Conservation (phyloP, 2,888 invertebrate genomes). For the Phyllotreta cruciferae region DNA sequence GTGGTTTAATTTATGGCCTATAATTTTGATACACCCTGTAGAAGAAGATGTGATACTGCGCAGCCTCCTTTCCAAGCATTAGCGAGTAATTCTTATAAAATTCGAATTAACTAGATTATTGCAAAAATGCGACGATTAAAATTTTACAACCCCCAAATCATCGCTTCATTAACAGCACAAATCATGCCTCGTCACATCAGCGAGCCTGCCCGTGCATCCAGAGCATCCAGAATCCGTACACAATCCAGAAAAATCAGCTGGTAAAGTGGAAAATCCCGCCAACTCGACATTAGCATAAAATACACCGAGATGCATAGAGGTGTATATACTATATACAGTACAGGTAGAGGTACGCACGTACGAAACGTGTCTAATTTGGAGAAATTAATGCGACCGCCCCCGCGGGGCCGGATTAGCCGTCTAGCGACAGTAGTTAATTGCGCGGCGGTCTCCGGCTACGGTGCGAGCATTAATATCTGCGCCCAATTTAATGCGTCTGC, state of each 20-base stretch:
- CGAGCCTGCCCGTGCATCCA: constrained; percentile 24
- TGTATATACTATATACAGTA: neutral
- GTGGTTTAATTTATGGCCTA: too few relatives aligned
- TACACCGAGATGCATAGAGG: constrained; percentile 13
- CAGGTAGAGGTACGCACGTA: neutral
- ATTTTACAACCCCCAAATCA: too few relatives aligned
- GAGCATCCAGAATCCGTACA: constrained; percentile 1
- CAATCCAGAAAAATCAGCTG: too few relatives aligned
- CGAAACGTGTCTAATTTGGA: constrained; percentile 8
- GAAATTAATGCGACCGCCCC: constrained; percentile 8
- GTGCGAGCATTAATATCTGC: constrained; percentile 24
- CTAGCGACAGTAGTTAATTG: constrained; percentile 14
- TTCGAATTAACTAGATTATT: too few relatives aligned
- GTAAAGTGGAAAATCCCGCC: too few relatives aligned
- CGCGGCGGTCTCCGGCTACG: constrained; percentile 1
- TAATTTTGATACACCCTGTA: too few relatives aligned
- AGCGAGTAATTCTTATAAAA: too few relatives aligned
- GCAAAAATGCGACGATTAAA: too few relatives aligned
- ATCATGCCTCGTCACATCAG: constrained; percentile 25
- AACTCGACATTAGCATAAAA: constrained; percentile 2
- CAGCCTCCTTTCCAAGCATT: too few relatives aligned
- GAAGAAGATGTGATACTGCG: too few relatives aligned
- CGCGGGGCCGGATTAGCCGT: constrained; percentile 11
- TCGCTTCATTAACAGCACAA: constrained; percentile 16
- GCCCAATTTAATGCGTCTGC: constrained; percentile 21